phyloP scores from a whole-genome alignment of 2,113 vertebrate genomes.

The Microtus pennsylvanicus region DNA sequence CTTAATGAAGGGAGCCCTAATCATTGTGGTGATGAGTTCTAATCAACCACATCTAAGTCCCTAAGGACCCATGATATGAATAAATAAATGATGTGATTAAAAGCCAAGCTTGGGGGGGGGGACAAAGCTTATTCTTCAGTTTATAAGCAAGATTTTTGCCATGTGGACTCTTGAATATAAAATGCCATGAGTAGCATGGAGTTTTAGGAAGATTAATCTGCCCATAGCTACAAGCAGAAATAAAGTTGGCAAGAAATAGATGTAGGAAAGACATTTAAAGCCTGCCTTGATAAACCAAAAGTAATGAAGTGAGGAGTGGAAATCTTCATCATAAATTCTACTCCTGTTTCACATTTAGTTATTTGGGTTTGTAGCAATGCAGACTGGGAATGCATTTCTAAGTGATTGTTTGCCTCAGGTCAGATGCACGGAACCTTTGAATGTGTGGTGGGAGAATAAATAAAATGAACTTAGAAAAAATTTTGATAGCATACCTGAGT shows the following conservation, averaged over 20 bases:
- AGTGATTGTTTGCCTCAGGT: constrained; percentile 34
- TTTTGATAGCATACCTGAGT: not conserved
- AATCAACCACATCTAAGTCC: not conserved
- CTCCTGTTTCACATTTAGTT: constrained; percentile 8
- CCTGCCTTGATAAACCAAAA: constrained; percentile 45
- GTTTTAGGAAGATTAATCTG: constrained; percentile 50
- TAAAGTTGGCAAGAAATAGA: not conserved
- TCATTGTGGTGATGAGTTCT: not conserved
- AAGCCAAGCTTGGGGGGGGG: not conserved
- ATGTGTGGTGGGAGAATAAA: not conserved
- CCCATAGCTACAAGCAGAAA: not conserved
- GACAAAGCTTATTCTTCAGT: not conserved
- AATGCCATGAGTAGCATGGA: not conserved
- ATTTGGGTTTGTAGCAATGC: constrained; percentile 5
- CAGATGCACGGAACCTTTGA: not conserved
- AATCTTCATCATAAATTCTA: constrained; percentile 36
- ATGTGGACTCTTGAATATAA: not conserved
- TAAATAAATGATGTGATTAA: not conserved
- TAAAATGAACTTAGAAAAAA: constrained; percentile 8
- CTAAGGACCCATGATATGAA: not conserved
- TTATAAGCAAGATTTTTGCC: not conserved
- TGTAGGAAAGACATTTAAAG: constrained; percentile 25
- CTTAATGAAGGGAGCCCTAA: not conserved
- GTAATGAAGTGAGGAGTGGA: not conserved
- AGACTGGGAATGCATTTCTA: not conserved